Evolutionary conservation across 1,140 invertebrate species (phyloP).

Genomic region (Drosophila obscura): DNA sequence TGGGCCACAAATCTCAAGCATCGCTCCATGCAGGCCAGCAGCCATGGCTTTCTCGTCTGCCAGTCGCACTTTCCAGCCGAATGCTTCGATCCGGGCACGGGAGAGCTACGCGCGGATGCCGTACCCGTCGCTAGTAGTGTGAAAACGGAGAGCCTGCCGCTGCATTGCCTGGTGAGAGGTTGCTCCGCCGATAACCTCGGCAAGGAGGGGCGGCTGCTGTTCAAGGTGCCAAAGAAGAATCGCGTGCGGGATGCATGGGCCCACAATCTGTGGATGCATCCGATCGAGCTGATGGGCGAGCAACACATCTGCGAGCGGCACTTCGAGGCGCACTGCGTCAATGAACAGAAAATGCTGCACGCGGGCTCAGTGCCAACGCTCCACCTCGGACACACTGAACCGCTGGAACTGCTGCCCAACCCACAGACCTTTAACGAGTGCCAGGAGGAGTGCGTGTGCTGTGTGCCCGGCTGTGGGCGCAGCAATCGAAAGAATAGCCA

Average conservation of each 20-base stretch:
- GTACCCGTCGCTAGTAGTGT: constrained; percentile 65
- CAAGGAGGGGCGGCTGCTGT: constrained; percentile 25
- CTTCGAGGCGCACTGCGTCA: constrained; percentile 64
- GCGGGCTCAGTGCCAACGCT: constrained; percentile 60
- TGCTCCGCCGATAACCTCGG: constrained; percentile 33
- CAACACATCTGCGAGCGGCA: constrained; percentile 64
- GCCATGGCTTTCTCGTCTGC: constrained; percentile 67
- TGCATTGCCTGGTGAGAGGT: constrained; percentile 47
- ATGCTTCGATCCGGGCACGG: constrained; percentile 54
- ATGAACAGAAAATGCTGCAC: constrained; percentile 36
- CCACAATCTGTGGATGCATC: constrained; percentile 53
- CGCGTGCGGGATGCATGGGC: constrained; percentile 53
- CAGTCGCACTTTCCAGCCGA: constrained; percentile 57
- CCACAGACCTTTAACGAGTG: constrained; percentile 25
- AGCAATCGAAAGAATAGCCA: constrained; percentile 8
- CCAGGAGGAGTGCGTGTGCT: constrained; percentile 34
- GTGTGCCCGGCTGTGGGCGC: constrained; percentile 51
- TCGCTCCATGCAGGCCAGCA: constrained; percentile 70
- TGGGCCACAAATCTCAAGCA: constrained; percentile 73
- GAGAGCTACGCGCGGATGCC: constrained; percentile 40
- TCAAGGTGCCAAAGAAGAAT: constrained; percentile 52
- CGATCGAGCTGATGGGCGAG: constrained; percentile 11
- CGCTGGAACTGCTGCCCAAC: constrained; percentile 40
- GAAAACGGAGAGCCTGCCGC: constrained; percentile 7
- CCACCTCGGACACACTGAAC: constrained; percentile 47